Conservation (phyloP, 2,113 vertebrate species). For the Tauraco erythrolophus region DNA sequence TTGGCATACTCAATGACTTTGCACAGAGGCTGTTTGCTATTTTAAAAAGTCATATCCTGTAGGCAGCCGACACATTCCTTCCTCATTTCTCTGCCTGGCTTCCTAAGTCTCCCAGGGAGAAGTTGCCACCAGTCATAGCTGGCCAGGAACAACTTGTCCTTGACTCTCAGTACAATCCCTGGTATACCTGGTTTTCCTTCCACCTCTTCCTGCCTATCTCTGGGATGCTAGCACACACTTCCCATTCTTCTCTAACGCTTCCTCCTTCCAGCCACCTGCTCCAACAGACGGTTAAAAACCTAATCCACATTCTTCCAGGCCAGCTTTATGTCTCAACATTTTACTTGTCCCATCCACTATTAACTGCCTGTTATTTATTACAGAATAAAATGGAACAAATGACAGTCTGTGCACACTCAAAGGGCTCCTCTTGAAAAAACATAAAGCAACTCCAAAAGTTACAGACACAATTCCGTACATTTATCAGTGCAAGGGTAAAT, state of each 20-base stretch:
- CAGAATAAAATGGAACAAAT: constrained; percentile 51
- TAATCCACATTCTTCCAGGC: background rate
- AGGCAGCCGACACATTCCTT: background rate
- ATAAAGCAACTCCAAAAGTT: constrained; percentile 9
- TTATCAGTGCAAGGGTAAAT: constrained; percentile 58
- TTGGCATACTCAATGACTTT: background rate
- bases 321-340: constrained; percentile 20
- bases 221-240: background rate
- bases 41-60: background rate
- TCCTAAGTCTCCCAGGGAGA: background rate
- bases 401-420: constrained; percentile 31
- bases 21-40: background rate
- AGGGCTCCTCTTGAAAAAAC: constrained; percentile 22
- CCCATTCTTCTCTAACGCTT: background rate
- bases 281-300: background rate
- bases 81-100: background rate
- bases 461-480: constrained; percentile 15
- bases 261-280: background rate
- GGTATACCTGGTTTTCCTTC: background rate
- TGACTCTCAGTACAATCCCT: background rate
- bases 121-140: background rate
- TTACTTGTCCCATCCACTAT: constrained; percentile 3
- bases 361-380: constrained; percentile 53
- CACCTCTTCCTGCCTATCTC: background rate
- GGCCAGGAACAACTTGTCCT: background rate